A percentile compares a stretch with the other conserved stretches of the same genome.
phyloP scores from a whole-genome alignment of 1,140 invertebrate species.

The Bombus terrestris region DNA sequence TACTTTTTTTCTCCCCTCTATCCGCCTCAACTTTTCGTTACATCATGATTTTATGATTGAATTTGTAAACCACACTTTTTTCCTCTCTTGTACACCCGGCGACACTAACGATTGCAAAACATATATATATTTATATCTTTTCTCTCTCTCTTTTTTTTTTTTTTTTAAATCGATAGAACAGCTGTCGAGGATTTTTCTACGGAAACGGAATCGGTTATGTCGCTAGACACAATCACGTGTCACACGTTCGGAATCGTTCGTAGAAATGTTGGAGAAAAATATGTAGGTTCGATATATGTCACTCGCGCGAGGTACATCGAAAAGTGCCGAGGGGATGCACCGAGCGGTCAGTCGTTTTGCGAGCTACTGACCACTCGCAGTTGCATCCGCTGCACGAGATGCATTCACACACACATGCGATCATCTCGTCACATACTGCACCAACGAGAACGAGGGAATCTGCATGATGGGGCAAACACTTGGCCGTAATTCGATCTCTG shows the following conservation, averaged over 20 bases:
- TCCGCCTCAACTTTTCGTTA: background rate
- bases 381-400: constrained; percentile 80
- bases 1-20: background rate
- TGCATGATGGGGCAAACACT: constrained; percentile 54
- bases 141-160: fast-evolving
- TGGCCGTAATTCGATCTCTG: constrained; percentile 53
- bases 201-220: background rate
- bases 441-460: constrained; percentile 76
- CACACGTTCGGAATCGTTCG: no score
- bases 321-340: constrained; percentile 63
- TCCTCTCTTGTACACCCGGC: no score
- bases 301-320: constrained; percentile 40
- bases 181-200: background rate
- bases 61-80: constrained; percentile 1
- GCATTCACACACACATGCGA: constrained; percentile 77
- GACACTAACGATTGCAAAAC: no score
- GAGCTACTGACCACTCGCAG: constrained; percentile 79
- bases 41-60: constrained; percentile 1
- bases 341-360: constrained; percentile 79
- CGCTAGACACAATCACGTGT: background rate
- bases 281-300: constrained; percentile 19
- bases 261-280: constrained; percentile 23
- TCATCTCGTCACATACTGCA: constrained; percentile 71
- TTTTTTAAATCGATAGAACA: background rate
- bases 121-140: background rate